Percentiles rank a stretch among this genome's conserved stretches.
These are phyloP conservation scores for Matsumurasca onukii DNA, from an alignment of 1,140 invertebrate species.

Conservation along the genomic window DNA sequence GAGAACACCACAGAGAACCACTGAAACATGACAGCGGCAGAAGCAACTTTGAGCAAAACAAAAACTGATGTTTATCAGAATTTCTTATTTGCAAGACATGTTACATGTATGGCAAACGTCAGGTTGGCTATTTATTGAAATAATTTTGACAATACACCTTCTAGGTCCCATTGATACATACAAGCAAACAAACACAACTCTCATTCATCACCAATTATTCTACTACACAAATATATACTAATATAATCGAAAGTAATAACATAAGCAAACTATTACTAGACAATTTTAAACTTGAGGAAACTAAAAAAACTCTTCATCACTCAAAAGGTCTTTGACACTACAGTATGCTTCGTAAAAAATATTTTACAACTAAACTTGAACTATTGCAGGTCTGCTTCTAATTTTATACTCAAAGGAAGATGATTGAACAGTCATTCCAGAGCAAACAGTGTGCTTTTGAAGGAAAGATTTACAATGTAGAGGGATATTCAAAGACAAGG, in stretches of 20 bases:
- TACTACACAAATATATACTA: background rate
- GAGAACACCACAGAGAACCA: background rate
- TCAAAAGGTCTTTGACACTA: too few species aligned
- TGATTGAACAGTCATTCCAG: too few species aligned
- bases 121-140: too few species aligned
- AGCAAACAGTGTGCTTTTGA: too few species aligned
- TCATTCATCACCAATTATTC: background rate
- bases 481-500: too few species aligned
- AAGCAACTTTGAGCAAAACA: background rate
- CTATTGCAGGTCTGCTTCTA: background rate
- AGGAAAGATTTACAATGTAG: too few species aligned
- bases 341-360: background rate
- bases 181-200: background rate
- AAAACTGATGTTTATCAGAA: background rate
- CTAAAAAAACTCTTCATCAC: too few species aligned
- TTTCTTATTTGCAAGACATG: background rate
- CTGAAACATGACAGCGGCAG: background rate
- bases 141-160: background rate
- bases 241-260: background rate
- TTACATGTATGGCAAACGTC: too few species aligned
- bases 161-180: background rate
- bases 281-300: too few species aligned
- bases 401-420: too few species aligned
- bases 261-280: background rate
- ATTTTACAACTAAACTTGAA: background rate